phyloP scores from a whole-genome alignment of 2,888 invertebrate species.

The Ephialtes manifestator region DNA sequence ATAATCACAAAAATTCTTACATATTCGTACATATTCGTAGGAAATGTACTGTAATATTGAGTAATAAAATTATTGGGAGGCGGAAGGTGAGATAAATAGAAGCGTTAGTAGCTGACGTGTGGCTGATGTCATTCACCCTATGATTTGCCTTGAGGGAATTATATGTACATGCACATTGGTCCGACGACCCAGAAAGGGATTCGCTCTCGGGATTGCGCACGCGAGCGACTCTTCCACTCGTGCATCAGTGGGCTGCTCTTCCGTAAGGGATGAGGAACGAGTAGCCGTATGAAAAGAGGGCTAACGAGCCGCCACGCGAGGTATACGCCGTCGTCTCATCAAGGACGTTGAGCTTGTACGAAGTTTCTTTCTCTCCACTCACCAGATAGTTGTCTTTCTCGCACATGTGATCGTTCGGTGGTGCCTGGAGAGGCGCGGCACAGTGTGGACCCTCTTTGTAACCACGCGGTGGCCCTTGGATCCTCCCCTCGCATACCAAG shows the following conservation, averaged over 20 bases:
- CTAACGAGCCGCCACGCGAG: conserved; percentile 48
- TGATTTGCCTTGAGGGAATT: conserved; percentile 24
- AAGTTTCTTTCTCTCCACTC: conserved; percentile 39
- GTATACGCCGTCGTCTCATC: conserved; percentile 13
- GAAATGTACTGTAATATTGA: background rate
- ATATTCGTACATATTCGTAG: too few relatives aligned
- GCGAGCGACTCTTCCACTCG: conserved; percentile 17
- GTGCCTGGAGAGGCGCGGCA: conserved; percentile 84
- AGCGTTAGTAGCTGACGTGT: background rate
- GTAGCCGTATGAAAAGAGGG: conserved; percentile 56
- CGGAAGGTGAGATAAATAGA: background rate
- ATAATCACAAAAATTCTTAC: too few relatives aligned
- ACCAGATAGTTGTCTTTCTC: conserved; percentile 87
- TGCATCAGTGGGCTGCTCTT: conserved; percentile 1
- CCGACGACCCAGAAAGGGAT: conserved; percentile 52
- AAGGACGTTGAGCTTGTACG: conserved; percentile 12
- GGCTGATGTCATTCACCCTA: conserved; percentile 32
- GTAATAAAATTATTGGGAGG: background rate
- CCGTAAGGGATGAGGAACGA: conserved; percentile 37
- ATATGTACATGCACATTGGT: background rate
- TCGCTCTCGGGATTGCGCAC: conserved; percentile 20
- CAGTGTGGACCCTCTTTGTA: conserved; percentile 91
- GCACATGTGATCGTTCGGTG: conserved; percentile 86
- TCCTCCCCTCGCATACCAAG: conserved; percentile 84
- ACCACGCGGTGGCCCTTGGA: conserved; percentile 87